Evolutionary conservation across 1,140 invertebrate species (phyloP), one percentile per base, ranked within the genome.

Genomic region (Zelostemma sp.): DNA sequence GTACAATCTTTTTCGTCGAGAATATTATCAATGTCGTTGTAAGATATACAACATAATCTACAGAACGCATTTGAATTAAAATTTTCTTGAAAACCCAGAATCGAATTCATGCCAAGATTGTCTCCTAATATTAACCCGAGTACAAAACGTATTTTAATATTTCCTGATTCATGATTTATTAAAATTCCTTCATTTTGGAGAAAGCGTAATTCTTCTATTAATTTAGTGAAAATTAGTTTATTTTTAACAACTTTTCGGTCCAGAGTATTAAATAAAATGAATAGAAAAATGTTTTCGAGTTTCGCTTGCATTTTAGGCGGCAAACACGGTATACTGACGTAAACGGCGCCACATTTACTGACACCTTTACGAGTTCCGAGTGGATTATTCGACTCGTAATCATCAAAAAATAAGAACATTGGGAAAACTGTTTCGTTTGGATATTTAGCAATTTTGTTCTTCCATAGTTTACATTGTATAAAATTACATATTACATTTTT

Each of bases 381-480:
- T 18, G 76, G 72, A 67, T 82, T 82, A 46, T 51, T 54, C 17
- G 38, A 17, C 45, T 72, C 65, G 12, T 67, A 70, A 31, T 72
- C 69, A 25, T 68, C 75, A 53, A 65, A 76, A 53, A 70, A 79
- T 21, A 75, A 60, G 55, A 59, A 73, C 18, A 79, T 48, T 19
- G 79, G 76, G 8, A 83, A 25, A 15, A 72, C 25, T 40, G 58
- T 73, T 66, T 75, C 60, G 56, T 72, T 57, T 15, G n/a, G 54
- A 17, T 43, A n/a, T 14, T 16, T 1, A 15, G 0, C n/a, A 31
- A 16, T 11, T 56, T 64, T 72, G 45, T 58, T 28, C 71, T 69
- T 64, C 77, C 80, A 81, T 12, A 77, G 72, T 17, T 47, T 16
- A 14, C 73, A 73, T 50, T 81, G 74, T 15, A 79, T 43, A 56